A percentile compares a stretch with the other conserved stretches of the same genome.
Evolutionary conservation across 2,888 invertebrate species (phyloP).

Genomic region (Lasioglossum oenotherae): DNA sequence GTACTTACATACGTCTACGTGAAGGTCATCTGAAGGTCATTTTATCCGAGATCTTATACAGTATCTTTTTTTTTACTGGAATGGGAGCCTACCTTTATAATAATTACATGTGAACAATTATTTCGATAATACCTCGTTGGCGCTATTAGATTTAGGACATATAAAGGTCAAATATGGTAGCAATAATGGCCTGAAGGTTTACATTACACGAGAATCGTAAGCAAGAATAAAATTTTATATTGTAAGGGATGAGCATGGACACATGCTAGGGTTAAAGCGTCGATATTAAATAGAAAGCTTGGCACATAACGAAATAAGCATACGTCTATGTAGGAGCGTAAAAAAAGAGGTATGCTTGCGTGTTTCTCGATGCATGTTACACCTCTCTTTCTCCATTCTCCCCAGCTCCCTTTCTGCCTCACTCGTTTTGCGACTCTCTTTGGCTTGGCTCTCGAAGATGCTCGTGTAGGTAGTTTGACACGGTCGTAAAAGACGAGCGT

Average conservation of each 20-base stretch:
- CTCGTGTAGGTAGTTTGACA: conserved; percentile 82
- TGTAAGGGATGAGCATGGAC: neutral
- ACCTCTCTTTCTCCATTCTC: conserved; percentile 27
- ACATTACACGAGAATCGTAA: too few relatives aligned
- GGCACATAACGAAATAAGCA: neutral
- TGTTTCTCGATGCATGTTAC: conserved; percentile 46
- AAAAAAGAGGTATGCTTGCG: conserved; percentile 34
- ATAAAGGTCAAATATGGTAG: neutral
- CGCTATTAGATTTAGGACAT: too few relatives aligned
- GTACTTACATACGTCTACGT: too few relatives aligned
- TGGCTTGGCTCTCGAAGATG: conserved; percentile 67
- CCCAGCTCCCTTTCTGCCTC: conserved; percentile 25
- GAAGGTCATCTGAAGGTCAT: too few relatives aligned
- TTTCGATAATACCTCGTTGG: too few relatives aligned
- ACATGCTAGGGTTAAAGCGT: neutral
- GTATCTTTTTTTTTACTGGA: too few relatives aligned
- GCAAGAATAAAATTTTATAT: neutral
- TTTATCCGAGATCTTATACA: too few relatives aligned
- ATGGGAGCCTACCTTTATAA: too few relatives aligned
- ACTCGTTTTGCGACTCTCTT: conserved; percentile 52
- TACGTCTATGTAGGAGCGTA: conserved; percentile 9
- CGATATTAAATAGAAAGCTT: conserved; percentile 17
- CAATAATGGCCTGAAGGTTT: neutral
- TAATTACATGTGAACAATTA: too few relatives aligned
- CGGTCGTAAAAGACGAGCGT: conserved; percentile 83